phyloP scores from a whole-genome alignment of 1,140 invertebrate genomes.

The Aphelenchoides besseyi region DNA sequence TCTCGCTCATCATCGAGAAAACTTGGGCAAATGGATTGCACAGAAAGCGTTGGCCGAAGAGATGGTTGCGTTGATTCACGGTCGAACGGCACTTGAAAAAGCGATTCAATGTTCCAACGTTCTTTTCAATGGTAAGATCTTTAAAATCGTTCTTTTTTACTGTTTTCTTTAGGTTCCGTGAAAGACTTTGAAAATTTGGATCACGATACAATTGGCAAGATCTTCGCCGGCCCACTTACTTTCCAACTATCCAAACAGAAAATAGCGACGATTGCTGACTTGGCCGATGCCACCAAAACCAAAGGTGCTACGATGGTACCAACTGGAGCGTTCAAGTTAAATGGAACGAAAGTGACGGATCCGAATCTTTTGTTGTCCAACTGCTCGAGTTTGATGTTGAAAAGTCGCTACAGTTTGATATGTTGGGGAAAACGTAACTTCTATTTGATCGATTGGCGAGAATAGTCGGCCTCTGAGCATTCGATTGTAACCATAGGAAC shows the following conservation, averaged over 20 bases:
- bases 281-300: slow-evolving; percentile 43
- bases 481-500: too few species aligned
- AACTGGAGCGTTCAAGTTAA: slow-evolving; percentile 47
- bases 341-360: slow-evolving; percentile 45
- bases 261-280: slow-evolving; percentile 42
- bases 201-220: slow-evolving; percentile 19
- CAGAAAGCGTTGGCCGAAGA: slow-evolving; percentile 55
- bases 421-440: slow-evolving; percentile 52
- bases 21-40: slow-evolving; percentile 55
- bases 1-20: slow-evolving; percentile 40
- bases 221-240: slow-evolving; percentile 44
- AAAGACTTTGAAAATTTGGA: slow-evolving; percentile 34
- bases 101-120: slow-evolving; percentile 50
- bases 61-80: slow-evolving; percentile 54
- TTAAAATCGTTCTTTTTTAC: too few species aligned
- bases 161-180: slow-evolving; percentile 25
- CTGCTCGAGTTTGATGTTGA: slow-evolving; percentile 28
- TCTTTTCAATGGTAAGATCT: slow-evolving; percentile 45
- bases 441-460: slow-evolving; percentile 45
- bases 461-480: slow-evolving; percentile 27
- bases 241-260: slow-evolving; percentile 22
- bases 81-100: slow-evolving; percentile 41
- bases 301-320: slow-evolving; percentile 41
- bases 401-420: slow-evolving; percentile 37
- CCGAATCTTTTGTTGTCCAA: slow-evolving; percentile 28